Evolutionary conservation across 2,113 vertebrate species (phyloP).

Genomic region (Orthonyx spaldingii): DNA sequence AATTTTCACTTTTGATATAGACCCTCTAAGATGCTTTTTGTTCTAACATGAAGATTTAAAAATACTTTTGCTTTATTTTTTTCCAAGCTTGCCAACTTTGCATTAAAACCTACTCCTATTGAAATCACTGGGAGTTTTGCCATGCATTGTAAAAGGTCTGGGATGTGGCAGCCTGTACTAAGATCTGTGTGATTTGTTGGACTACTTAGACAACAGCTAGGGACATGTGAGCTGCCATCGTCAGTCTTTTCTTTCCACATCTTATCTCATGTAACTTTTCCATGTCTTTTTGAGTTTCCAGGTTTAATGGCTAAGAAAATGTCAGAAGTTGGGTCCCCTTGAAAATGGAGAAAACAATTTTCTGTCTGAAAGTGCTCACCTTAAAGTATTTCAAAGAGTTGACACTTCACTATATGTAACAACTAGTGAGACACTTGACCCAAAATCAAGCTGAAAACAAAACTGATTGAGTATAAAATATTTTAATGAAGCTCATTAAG

Average conservation of each 20-base stretch:
- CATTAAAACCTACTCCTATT: not conserved
- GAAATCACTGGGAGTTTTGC: not conserved
- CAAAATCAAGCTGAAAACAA: not conserved
- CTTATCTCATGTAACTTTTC: not conserved
- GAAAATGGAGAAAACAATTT: not conserved
- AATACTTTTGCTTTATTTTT: not conserved
- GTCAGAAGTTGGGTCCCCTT: not conserved
- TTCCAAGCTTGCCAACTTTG: not conserved
- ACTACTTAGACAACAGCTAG: not conserved
- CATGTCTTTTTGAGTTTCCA: not conserved
- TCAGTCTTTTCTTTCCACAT: not conserved
- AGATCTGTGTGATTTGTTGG: not conserved
- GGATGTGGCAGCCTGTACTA: not conserved
- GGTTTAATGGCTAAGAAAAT: not conserved
- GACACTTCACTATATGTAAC: not conserved
- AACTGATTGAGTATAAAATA: not conserved
- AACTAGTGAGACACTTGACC: not conserved
- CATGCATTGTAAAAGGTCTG: not conserved
- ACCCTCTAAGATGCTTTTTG: not conserved
- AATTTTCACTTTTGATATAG: conserved; percentile 49
- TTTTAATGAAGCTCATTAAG: not conserved
- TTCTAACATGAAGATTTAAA: not conserved
- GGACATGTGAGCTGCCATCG: not conserved
- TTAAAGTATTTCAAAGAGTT: not conserved
- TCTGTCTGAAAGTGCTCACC: not conserved